Percentiles rank a stretch among this genome's conserved stretches.
phyloP scores from a whole-genome alignment of 2,888 invertebrate species.

The Drosophila rellima region DNA sequence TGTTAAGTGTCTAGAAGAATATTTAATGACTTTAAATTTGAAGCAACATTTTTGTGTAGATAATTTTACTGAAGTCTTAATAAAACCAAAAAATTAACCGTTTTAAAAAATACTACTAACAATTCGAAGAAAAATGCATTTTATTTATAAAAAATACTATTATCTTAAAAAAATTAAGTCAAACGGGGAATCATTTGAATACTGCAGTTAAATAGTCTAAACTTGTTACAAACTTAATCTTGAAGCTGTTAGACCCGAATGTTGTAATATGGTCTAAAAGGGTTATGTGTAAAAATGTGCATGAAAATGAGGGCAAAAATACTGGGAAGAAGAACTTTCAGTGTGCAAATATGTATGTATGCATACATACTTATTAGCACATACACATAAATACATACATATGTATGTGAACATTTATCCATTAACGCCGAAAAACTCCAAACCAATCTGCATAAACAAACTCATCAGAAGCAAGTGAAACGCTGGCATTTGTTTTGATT shows the following conservation, averaged over 20 bases:
- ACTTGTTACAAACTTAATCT: background rate
- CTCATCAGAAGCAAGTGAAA: constrained; percentile 68
- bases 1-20: too few species aligned
- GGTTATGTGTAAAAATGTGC: constrained; percentile 63
- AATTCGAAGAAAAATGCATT: too few species aligned
- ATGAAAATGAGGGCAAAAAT: constrained; percentile 46
- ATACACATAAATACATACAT: constrained; percentile 12
- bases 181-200: too few species aligned
- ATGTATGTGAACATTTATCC: constrained; percentile 67
- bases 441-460: constrained; percentile 81
- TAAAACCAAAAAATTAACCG: too few species aligned
- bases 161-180: too few species aligned
- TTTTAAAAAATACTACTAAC: too few species aligned
- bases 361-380: constrained; percentile 23
- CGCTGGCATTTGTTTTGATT: constrained; percentile 78
- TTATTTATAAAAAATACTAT: too few species aligned
- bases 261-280: constrained; percentile 38
- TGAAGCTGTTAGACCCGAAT: background rate
- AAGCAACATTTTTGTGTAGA: too few species aligned
- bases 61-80: too few species aligned
- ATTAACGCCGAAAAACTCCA: constrained; percentile 79
- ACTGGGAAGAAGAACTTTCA: constrained; percentile 20
- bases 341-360: background rate
- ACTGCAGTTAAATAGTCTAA: too few species aligned
- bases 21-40: too few species aligned